These are phyloP conservation scores for Phortica variegata DNA, from an alignment of 1,140 invertebrate genomes.

Conservation along the genomic window DNA sequence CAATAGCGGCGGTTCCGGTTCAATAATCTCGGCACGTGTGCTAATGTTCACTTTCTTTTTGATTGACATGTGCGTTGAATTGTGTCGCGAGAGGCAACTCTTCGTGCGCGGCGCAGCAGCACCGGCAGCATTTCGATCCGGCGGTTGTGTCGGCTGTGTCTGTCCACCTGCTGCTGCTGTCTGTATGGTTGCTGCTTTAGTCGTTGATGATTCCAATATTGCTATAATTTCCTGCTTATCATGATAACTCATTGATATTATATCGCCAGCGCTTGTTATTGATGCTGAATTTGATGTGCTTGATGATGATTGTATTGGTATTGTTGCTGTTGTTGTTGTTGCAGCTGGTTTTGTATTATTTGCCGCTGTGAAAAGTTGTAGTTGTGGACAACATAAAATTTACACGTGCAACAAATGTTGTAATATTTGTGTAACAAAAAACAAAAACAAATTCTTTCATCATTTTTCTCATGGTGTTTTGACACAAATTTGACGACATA, in stretches of 20 bases:
- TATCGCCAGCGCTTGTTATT: slow-evolving; percentile 31
- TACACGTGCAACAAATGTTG: too few species aligned
- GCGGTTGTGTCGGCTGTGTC: slow-evolving; percentile 7
- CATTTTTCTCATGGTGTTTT: too few species aligned
- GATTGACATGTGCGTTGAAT: slow-evolving; percentile 48
- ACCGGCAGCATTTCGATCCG: neutral
- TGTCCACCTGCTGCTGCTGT: neutral
- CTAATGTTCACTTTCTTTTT: slow-evolving; percentile 55
- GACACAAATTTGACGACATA: too few species aligned
- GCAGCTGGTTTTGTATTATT: slow-evolving; percentile 11
- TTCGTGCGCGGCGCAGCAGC: slow-evolving; percentile 29
- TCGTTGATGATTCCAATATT: neutral
- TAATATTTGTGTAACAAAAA: too few species aligned
- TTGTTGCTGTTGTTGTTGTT: neutral
- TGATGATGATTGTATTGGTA: slow-evolving; percentile 19
- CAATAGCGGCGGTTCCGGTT: slow-evolving; percentile 33
- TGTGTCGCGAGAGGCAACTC: slow-evolving; percentile 48
- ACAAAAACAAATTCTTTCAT: too few species aligned
- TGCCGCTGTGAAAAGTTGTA: slow-evolving; percentile 12
- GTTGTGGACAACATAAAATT: neutral
- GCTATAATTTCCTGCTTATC: slow-evolving; percentile 22
- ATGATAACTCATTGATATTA: too few species aligned
- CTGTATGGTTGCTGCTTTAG: neutral
- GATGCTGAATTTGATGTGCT: slow-evolving; percentile 42
- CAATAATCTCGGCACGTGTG: slow-evolving; percentile 49